Conservation (phyloP, 2,797 vertebrate genomes). For the Nasua narica region DNA sequence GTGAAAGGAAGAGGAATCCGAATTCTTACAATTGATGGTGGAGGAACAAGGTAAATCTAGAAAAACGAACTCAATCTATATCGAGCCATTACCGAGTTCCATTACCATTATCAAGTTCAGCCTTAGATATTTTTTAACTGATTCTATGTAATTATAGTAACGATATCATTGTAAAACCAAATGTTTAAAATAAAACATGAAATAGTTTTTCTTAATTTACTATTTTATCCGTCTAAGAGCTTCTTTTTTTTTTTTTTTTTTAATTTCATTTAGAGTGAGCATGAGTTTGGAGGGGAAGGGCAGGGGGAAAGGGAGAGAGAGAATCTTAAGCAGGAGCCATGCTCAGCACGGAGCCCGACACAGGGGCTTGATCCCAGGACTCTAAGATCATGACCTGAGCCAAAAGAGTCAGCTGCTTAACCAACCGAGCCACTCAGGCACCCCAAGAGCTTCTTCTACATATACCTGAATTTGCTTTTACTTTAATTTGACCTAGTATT, state of each 20-base stretch:
- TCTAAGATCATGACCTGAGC: neutral
- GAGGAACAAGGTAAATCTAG: conserved; percentile 91
- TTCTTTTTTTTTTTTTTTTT: neutral
- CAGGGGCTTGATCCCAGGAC: neutral
- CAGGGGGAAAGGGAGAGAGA: neutral
- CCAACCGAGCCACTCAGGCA: neutral
- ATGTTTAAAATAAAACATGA: neutral
- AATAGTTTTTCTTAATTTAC: neutral
- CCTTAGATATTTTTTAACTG: neutral
- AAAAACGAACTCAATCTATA: no score
- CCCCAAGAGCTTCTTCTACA: neutral
- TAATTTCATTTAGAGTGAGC: neutral
- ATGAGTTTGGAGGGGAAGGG: neutral
- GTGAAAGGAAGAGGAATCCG: conserved; percentile 93
- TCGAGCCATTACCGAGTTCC: no score
- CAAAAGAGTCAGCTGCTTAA: neutral
- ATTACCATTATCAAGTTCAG: no score
- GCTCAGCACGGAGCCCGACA: neutral
- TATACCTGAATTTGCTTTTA: neutral
- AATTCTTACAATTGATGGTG: conserved; percentile 95
- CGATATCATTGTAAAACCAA: neutral
- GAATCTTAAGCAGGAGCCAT: neutral
- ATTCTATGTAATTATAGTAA: neutral
- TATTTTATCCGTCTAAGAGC: neutral
- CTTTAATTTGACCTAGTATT: conserved; percentile 28